phyloP scores from a whole-genome alignment of 2,113 vertebrate genomes.

The Ibidorhyncha struthersii region DNA sequence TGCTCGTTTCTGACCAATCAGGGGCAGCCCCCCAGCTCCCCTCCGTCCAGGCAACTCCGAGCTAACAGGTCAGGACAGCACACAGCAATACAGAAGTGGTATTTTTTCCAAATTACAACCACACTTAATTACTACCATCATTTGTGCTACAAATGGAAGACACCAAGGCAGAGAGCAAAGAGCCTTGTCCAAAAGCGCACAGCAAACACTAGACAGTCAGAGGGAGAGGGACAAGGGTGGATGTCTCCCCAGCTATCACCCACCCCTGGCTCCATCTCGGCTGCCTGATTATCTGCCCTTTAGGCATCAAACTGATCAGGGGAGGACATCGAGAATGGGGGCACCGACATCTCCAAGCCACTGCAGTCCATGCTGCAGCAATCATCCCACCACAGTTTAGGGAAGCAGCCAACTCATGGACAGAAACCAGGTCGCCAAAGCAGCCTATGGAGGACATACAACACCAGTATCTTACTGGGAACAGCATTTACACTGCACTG shows the following conservation, averaged over 20 bases:
- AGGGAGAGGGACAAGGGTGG: fast-evolving
- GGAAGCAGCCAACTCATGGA: not conserved
- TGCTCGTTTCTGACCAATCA: not conserved
- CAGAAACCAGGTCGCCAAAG: not conserved
- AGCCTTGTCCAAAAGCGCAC: not conserved
- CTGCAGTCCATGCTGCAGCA: fast-evolving
- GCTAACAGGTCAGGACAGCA: not conserved
- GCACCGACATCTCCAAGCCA: not conserved
- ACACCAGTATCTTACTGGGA: not conserved
- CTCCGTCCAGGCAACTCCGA: fast-evolving
- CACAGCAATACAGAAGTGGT: not conserved
- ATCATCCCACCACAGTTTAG: not conserved
- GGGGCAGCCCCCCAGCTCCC: not conserved
- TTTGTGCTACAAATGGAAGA: not conserved
- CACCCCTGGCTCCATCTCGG: not conserved
- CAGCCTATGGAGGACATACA: not conserved
- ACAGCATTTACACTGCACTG: not conserved
- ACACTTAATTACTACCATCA: not conserved
- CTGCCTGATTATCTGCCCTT: not conserved
- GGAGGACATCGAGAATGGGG: not conserved
- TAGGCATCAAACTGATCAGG: not conserved
- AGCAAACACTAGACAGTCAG: not conserved
- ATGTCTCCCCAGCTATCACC: not conserved
- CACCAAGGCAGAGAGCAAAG: not conserved
- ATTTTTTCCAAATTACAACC: not conserved